These are phyloP conservation scores for Nesogale talazaci DNA, from an alignment of 2,113 vertebrate species.

Conservation along the genomic window DNA sequence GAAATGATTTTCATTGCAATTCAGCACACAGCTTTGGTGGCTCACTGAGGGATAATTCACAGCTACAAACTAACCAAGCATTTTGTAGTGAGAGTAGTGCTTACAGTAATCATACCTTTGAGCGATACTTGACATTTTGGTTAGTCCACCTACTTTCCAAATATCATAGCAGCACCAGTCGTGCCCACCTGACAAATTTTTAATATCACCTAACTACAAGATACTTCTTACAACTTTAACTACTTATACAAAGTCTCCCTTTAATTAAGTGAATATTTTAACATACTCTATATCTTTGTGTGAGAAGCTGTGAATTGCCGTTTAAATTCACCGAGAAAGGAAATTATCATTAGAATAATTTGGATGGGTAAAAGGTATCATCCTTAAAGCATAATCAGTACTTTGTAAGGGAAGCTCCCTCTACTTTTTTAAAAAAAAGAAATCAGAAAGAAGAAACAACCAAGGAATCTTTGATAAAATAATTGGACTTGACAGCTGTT, in stretches of 20 bases:
- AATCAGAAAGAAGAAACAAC: slow-evolving; percentile 54
- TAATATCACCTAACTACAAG: slow-evolving; percentile 26
- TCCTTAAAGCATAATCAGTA: slow-evolving; percentile 10
- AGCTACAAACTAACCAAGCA: slow-evolving; percentile 55
- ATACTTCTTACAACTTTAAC: background rate
- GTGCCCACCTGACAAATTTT: slow-evolving; percentile 9
- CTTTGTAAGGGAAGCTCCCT: background rate
- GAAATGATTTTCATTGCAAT: slow-evolving; percentile 45
- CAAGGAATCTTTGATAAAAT: slow-evolving; percentile 58
- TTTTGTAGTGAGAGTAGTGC: background rate
- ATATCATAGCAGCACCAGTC: background rate
- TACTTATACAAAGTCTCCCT: slow-evolving; percentile 16
- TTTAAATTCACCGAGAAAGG: slow-evolving; percentile 22
- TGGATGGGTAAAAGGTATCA: slow-evolving; percentile 25
- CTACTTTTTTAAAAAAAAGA: slow-evolving; percentile 20
- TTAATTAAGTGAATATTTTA: background rate
- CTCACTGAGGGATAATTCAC: slow-evolving; percentile 53
- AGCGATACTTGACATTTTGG: slow-evolving; percentile 48
- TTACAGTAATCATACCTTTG: slow-evolving; percentile 25
- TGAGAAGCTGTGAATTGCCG: background rate
- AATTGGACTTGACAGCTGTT: slow-evolving; percentile 70
- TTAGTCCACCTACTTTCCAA: slow-evolving; percentile 27
- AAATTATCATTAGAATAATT: slow-evolving; percentile 64
- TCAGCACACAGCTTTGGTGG: slow-evolving; percentile 21
- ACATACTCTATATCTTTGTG: slow-evolving; percentile 28